Evolutionary conservation across 1,140 invertebrate species (phyloP).

Genomic region (Hestina assimilis): DNA sequence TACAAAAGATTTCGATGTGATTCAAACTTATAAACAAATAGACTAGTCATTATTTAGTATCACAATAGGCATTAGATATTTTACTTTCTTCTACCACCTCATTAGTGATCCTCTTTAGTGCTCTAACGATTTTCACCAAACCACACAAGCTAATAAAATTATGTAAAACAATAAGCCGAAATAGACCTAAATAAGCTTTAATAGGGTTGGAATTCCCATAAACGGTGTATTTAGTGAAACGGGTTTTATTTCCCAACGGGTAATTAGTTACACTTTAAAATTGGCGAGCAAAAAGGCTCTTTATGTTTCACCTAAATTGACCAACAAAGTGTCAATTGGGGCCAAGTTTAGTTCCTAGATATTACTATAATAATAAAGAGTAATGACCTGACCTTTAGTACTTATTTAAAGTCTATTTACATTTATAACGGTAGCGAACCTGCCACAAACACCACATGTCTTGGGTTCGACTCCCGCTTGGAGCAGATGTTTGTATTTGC

Average conservation of each 20-base stretch:
- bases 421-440: too few relatives aligned
- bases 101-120: constrained; percentile 11
- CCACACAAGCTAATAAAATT: constrained; percentile 8
- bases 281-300: not conserved
- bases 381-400: too few relatives aligned
- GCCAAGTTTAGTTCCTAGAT: not conserved
- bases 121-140: constrained; percentile 2
- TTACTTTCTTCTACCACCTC: constrained; percentile 4
- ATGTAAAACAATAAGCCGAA: not conserved
- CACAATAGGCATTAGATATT: not conserved
- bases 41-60: not conserved
- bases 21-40: too few relatives aligned
- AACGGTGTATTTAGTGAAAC: not conserved
- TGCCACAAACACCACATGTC: too few relatives aligned
- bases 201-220: not conserved
- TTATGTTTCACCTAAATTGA: constrained; percentile 1
- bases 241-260: constrained; percentile 9
- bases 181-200: not conserved
- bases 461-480: too few relatives aligned
- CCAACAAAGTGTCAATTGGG: constrained; percentile 3
- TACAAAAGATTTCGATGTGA: too few relatives aligned
- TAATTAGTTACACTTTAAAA: constrained; percentile 17
- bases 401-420: too few relatives aligned
- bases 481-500: too few relatives aligned
- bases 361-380: too few relatives aligned